Evolutionary conservation across 2,113 vertebrate species (phyloP).

Genomic region (Dasyornis broadbenti): DNA sequence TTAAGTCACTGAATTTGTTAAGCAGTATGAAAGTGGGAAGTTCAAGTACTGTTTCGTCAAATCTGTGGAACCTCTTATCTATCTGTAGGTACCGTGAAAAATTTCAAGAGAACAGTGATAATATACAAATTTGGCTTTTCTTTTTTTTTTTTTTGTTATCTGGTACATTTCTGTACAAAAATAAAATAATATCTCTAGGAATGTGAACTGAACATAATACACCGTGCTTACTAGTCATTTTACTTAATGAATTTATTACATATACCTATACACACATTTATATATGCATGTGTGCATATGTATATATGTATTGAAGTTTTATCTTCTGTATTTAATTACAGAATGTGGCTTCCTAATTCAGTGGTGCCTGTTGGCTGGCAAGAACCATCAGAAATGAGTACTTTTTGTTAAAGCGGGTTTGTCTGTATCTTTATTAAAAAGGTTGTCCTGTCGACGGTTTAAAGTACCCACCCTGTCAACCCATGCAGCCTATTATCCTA

Average conservation of each 20-base stretch:
- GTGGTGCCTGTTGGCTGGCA: conserved; percentile 66
- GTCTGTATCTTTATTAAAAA: conserved; percentile 26
- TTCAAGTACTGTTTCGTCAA: conserved; percentile 20
- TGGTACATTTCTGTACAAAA: conserved; percentile 57
- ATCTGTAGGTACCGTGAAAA: conserved; percentile 43
- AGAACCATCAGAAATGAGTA: conserved; percentile 37
- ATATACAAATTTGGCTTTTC: conserved; percentile 24
- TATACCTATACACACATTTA: conserved; percentile 52
- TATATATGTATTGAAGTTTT: conserved; percentile 59
- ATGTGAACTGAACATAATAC: conserved; percentile 59
- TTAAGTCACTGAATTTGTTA: conserved; percentile 42
- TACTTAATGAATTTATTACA: conserved; percentile 40
- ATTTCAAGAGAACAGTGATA: not conserved
- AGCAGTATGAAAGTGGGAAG: conserved; percentile 4
- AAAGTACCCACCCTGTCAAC: conserved; percentile 32
- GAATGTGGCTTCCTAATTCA: conserved; percentile 64
- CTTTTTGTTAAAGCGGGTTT: not conserved
- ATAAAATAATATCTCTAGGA: conserved; percentile 57
- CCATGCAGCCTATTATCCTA: conserved; percentile 33
- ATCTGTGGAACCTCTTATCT: conserved; percentile 41
- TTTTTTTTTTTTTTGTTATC: conserved; percentile 20
- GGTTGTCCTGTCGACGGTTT: conserved; percentile 23
- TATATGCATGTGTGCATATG: conserved; percentile 32
- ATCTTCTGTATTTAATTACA: conserved; percentile 69
- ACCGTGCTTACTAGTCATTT: conserved; percentile 25